A percentile compares a stretch with the other conserved stretches of the same genome.
Evolutionary conservation across 2,888 invertebrate species (phyloP).

Genomic region (Agrochola macilenta): DNA sequence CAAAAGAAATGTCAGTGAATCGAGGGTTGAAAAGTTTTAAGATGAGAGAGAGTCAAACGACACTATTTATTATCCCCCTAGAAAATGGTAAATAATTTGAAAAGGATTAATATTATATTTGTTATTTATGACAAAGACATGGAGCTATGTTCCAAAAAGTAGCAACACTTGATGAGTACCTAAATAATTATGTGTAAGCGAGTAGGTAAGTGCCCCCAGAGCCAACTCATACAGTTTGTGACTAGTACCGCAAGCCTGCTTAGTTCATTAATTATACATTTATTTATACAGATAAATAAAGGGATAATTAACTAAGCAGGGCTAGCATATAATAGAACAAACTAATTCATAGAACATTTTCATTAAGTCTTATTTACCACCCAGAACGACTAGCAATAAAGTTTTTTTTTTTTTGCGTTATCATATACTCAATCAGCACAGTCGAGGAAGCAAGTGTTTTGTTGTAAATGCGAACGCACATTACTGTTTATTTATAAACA

Average conservation of each 20-base stretch:
- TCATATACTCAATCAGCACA: slow-evolving; percentile 46
- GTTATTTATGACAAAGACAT: neutral
- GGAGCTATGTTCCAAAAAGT: neutral
- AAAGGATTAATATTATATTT: neutral
- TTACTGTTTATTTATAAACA: slow-evolving; percentile 79
- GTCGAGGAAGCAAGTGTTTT: slow-evolving; percentile 48
- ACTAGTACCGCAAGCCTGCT: neutral
- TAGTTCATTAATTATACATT: neutral
- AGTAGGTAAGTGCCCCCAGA: neutral
- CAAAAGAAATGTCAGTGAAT: neutral
- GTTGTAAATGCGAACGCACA: slow-evolving; percentile 57
- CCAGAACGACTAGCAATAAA: neutral
- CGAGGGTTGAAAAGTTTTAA: neutral
- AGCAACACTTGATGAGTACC: neutral
- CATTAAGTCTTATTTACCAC: neutral
- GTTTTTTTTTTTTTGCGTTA: neutral
- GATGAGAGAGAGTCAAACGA: too few species aligned
- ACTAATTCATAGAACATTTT: neutral
- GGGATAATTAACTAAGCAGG: too few species aligned
- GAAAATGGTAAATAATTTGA: neutral
- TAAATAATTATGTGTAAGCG: neutral
- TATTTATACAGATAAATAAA: neutral
- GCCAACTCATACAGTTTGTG: neutral
- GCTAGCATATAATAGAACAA: neutral
- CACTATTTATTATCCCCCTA: neutral